A percentile compares a stretch with the other conserved stretches of the same genome.
Evolutionary conservation across 2,888 invertebrate genomes (phyloP).

Genomic region (Cryptops parisi): DNA sequence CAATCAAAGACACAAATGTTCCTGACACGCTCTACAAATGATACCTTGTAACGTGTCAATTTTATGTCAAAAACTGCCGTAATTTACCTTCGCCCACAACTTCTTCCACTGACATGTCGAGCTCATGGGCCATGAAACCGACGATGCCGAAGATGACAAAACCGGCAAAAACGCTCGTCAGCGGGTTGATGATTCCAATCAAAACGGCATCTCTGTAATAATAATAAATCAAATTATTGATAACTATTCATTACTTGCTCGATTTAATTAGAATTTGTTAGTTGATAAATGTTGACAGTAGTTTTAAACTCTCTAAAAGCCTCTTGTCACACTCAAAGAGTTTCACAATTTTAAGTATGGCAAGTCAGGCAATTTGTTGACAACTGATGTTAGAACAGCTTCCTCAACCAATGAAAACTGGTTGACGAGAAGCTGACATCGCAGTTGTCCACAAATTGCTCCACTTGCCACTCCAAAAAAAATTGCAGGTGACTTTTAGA

Average conservation of each 20-base stretch:
- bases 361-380: too few species aligned
- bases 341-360: neutral
- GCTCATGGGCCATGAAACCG: conserved; percentile 34
- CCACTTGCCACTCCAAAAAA: too few species aligned
- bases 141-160: conserved; percentile 33
- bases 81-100: conserved; percentile 23
- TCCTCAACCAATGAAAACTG: too few species aligned
- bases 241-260: too few species aligned
- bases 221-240: neutral
- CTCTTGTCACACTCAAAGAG: neutral
- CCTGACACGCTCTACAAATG: too few species aligned
- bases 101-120: conserved; percentile 26
- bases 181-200: conserved; percentile 30
- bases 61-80: too few species aligned
- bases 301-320: neutral
- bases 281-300: neutral
- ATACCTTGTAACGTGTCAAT: too few species aligned
- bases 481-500: too few species aligned
- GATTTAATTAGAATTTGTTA: too few species aligned
- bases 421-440: too few species aligned
- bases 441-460: too few species aligned
- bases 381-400: neutral
- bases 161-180: conserved; percentile 35
- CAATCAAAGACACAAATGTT: too few species aligned
- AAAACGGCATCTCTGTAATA: conserved; percentile 23